phyloP scores from a whole-genome alignment of 2,113 vertebrate genomes.

The Haemorhous mexicanus region DNA sequence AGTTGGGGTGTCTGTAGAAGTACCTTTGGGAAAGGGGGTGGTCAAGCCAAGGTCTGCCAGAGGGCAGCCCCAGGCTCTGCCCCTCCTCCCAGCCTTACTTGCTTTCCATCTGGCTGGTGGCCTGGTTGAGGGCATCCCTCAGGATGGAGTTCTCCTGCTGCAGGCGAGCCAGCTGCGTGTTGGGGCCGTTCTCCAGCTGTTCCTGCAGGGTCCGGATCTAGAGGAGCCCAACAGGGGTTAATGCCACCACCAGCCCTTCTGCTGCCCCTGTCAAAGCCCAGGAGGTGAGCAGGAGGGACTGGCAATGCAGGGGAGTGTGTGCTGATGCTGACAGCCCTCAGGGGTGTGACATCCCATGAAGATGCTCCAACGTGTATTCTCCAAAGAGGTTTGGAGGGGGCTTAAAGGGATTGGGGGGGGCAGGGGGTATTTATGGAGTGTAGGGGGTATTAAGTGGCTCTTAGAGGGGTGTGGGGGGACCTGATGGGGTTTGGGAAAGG shows the following conservation, averaged over 20 bases:
- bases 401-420: no score
- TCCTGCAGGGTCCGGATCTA: constrained; percentile 89
- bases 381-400: not conserved
- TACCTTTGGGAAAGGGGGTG: not conserved
- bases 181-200: constrained; percentile 83
- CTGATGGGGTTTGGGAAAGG: not conserved
- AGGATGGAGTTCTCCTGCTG: constrained; percentile 30
- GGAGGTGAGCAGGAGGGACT: accelerated
- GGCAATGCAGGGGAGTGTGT: not conserved
- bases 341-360: not conserved
- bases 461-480: not conserved
- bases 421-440: no score
- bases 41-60: not conserved
- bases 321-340: not conserved
- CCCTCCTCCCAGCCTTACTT: not conserved
- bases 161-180: constrained; percentile 14
- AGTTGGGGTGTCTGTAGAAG: not conserved
- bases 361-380: accelerated
- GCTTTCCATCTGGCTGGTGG: constrained; percentile 11
- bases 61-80: not conserved
- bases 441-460: not conserved
- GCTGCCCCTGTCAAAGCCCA: not conserved
- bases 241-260: not conserved
- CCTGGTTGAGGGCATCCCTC: constrained; percentile 19
- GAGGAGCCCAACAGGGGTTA: not conserved